Base-by-base conservation (phyloP, 2,797 vertebrate species). In the Sparidentex hasta region DNA sequence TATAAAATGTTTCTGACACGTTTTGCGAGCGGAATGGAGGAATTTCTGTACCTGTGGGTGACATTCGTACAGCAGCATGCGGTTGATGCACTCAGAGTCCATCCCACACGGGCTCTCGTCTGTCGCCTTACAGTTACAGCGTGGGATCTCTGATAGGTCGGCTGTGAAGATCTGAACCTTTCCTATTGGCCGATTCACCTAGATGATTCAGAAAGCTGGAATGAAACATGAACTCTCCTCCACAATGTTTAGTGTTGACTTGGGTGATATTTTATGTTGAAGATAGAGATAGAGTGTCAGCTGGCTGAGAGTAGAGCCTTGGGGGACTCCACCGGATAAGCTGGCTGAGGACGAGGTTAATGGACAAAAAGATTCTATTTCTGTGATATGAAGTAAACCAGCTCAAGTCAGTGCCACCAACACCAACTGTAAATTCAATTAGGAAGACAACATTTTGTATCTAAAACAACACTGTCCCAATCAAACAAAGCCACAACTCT, bases 1-100 rank as follows among this genome's bases (percentile, higher is more conserved):
- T 69, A 3, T 44, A 21, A 21, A 59, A 71, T 46, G 21, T 29
- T 38, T 38, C 33, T 38, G 7, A 38, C 11, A 5, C 8, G 55
- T n/a, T 25, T 0, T 5, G 7, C 18, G 48, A 11, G 21, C 11
- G 43, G 44, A 33, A 12, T 7, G 33, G 41, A 9, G 54, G 56
- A 0, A 17, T 65, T 58, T 54, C 16, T 7, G 14, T 87, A 97
- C 97, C 78, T 97, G 87, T 5, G 98, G 97, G 78, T 99, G 97
- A 87, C 98, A 99, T 76, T 99, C 98, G 2, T 99, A 99, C 2
- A 99, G 95, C 90, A 99, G 86, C 98, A 99, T 99, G 74, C 98
- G 97, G 88, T 99, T 99, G 93, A 99, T 97, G 92, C 98, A 99
- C 82, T 99, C 98, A 0, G 98, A 99, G 87, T 99, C 98, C 76